phyloP scores from a whole-genome alignment of 2,797 vertebrate genomes.

The Gambelia wislizenii region DNA sequence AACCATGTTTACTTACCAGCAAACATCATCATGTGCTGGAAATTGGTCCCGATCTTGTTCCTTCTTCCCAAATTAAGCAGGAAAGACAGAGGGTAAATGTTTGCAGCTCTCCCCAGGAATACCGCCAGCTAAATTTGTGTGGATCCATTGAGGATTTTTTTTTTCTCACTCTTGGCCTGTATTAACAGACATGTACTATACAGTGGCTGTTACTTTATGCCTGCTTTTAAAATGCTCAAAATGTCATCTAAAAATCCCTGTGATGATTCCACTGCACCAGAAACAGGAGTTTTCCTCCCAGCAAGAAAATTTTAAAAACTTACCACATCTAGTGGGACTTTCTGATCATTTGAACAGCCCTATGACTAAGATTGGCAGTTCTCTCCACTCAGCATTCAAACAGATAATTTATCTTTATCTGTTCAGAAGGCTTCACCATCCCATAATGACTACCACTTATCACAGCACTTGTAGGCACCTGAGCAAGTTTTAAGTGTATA shows the following conservation, averaged over 20 bases:
- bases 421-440: background rate
- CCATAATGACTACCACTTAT: conserved; percentile 41
- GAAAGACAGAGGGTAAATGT: conserved; percentile 97
- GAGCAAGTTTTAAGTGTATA: conserved; percentile 15
- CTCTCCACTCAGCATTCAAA: conserved; percentile 25
- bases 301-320: background rate
- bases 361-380: conserved; percentile 10
- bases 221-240: background rate
- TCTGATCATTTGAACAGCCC: background rate
- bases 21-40: conserved; percentile 99
- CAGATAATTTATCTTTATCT: background rate
- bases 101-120: conserved; percentile 95
- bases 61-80: conserved; percentile 94
- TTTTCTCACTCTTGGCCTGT: background rate
- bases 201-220: fast-evolving
- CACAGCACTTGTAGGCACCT: conserved; percentile 24
- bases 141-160: conserved; percentile 71
- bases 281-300: background rate
- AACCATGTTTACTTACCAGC: conserved; percentile 81
- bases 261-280: fast-evolving
- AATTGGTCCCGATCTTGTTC: conserved; percentile 94
- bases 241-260: background rate
- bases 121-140: conserved; percentile 86
- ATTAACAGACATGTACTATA: background rate
- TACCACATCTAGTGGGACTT: background rate